phyloP scores from a whole-genome alignment of 2,888 invertebrate species.

The Tipula unca region DNA sequence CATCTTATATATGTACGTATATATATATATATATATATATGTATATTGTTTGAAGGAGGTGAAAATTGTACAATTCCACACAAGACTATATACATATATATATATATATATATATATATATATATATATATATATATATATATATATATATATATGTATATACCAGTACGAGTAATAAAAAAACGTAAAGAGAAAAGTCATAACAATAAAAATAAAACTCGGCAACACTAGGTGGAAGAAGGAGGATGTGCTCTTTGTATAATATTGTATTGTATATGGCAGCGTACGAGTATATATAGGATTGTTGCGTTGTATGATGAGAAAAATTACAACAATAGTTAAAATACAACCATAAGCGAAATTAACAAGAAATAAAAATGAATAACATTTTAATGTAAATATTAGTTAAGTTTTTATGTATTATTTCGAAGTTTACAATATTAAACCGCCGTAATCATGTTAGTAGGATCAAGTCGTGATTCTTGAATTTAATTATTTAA shows the following conservation, averaged over 20 bases:
- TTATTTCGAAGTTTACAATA: background rate
- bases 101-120: too few relatives aligned
- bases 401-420: background rate
- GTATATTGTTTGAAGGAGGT: constrained; percentile 2
- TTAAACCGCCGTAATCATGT: background rate
- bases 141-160: too few relatives aligned
- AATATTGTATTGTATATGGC: too few relatives aligned
- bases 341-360: background rate
- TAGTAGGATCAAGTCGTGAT: background rate
- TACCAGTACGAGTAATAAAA: background rate
- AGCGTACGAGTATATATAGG: background rate
- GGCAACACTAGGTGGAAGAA: background rate
- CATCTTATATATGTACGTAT: background rate
- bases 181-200: background rate
- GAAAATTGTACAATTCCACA: constrained; percentile 8
- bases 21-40: too few relatives aligned
- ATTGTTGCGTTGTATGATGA: background rate
- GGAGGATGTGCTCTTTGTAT: background rate
- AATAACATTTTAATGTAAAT: constrained; percentile 14
- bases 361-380: background rate
- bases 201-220: background rate
- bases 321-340: background rate
- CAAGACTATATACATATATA: background rate
- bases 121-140: too few relatives aligned
- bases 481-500: constrained; percentile 8